Base-by-base conservation (phyloP, 2,113 vertebrate genomes). In the Carassius auratus region DNA sequence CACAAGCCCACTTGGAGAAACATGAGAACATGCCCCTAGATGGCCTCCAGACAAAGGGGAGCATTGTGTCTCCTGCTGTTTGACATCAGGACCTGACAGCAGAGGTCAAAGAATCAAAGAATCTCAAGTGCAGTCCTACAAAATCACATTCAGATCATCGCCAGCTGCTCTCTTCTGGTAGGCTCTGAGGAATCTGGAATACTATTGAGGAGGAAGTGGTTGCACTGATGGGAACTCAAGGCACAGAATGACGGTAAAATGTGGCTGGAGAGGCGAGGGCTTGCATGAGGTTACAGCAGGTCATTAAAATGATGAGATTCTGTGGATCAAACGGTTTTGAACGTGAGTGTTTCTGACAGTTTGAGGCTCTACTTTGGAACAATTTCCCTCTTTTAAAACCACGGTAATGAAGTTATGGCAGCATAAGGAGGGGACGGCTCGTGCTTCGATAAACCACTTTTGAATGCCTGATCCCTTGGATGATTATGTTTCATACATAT, bases 401-500 rank as follows among this genome's bases (percentile, higher is more conserved):
- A n/a, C 14, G 3, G 33, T 64, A 80, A 62, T 62, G 57, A 80
- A 62, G 21, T n/a, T 80, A 45, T 62, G 8, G 36, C 57, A 23
- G 50, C 8, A n/a, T 5, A 17, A 21, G 73, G 36, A 33, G 13
- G 21, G 21, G 42, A 62, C 21, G 36, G 83, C 45, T 86, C 36
- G 86, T 86, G 76, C 88, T 89, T 90, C 84, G 84, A 45, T 81
- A 89, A 89, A 92, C 89, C 88, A 30, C 84, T 89, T 89, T 86
- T 90, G 89, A 90, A 88, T 89, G 88, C 69, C 84, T 89, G 88
- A 92, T 91, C 88, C 73, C 78, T 50, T 8, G 73, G 75, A 73
- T 85, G 85, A 92, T 93, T 90, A 91, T 89, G 90, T 91, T 91
- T 48, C 84, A 90, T 90, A 74, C 84, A 91, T 73, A 19, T 87